Evolutionary conservation across 1,140 invertebrate genomes (phyloP), one percentile per base, ranked within the genome.

Genomic region (Drosophila pachea): DNA sequence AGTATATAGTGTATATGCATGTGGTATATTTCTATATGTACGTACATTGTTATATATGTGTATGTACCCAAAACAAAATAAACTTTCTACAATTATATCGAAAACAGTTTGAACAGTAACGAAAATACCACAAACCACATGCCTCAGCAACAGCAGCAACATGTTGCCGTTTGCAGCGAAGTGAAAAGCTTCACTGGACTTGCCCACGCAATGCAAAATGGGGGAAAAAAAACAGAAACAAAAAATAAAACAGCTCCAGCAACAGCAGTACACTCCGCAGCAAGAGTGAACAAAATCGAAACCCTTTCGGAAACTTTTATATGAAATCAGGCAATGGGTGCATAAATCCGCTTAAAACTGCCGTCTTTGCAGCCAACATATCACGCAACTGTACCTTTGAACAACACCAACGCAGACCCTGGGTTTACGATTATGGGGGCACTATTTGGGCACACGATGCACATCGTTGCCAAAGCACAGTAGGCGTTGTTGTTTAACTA

Each of bases 271-370:
- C n/a, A n/a, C n/a, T n/a, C 40, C 5, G n/a, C 40, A 42, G 40
- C 40, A 58, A 58, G 53, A 67, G 54, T 70, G 63, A 53, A 71
- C 86, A 84, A 77, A n/a, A n/a, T n/a, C 69, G 68, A 86, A 86
- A 86, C 81, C 81, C 81, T 81, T 86, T 86, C 86, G 81, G 81
- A 86, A 86, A 86, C n/a, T n/a, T 86, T 86, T 81, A 76, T 77
- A 74, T 77, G 74, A 62, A 82, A 73, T 79, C 76, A 69, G 61
- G 73, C 78, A 50, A 49, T 48, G 48, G 73, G 67, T 78, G 73
- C 73, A 84, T 81, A 86, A 84, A 84, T 86, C 79, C 79, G 79
- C 86, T 84, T 86, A 79, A 84, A 86, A 81, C 74, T 70, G 69
- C 67, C 62, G 68, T 45, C 38, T 8, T 43, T 56, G 35, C n/a